Percentiles rank a stretch among this genome's conserved stretches.
Conservation (phyloP, 2,888 invertebrate genomes). For the Xanthorhoe designata region DNA sequence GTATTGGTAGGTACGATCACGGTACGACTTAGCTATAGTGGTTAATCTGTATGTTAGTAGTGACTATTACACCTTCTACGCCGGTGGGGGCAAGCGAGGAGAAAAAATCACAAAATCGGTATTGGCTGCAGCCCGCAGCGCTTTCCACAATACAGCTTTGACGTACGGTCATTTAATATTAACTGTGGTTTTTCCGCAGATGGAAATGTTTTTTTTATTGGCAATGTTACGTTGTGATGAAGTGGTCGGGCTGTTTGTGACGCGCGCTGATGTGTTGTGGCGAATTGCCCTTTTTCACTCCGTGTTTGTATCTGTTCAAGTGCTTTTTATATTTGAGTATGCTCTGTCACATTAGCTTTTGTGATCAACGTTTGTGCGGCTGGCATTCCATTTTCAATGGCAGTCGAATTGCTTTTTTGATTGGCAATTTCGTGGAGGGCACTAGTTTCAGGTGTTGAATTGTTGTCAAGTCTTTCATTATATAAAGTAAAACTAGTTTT, state of each 20-base stretch:
- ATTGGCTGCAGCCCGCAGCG: constrained; percentile 78
- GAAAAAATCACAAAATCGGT: constrained; percentile 82
- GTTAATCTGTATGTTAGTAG: not conserved
- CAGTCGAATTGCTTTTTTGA: constrained; percentile 51
- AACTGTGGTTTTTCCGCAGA: constrained; percentile 84
- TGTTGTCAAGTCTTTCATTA: not conserved
- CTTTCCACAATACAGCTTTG: constrained; percentile 81
- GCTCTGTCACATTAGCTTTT: constrained; percentile 39
- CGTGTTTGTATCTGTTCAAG: constrained; percentile 68
- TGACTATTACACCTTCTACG: constrained; percentile 24
- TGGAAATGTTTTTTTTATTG: constrained; percentile 83
- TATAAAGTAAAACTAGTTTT: not conserved
- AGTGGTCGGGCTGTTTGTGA: constrained; percentile 83
- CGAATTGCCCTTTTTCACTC: constrained; percentile 77
- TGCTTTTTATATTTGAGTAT: constrained; percentile 54
- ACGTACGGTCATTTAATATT: constrained; percentile 85
- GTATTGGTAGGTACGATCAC: not conserved
- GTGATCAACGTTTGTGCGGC: constrained; percentile 35
- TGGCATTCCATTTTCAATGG: constrained; percentile 26
- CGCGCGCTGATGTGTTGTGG: constrained; percentile 75
- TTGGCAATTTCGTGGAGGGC: constrained; percentile 57
- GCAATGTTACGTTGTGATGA: constrained; percentile 79
- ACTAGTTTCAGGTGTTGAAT: not conserved
- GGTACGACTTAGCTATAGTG: not conserved
- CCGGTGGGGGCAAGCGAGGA: constrained; percentile 46